phyloP scores from a whole-genome alignment of 2,888 invertebrate species.

The Tineola bisselliella region DNA sequence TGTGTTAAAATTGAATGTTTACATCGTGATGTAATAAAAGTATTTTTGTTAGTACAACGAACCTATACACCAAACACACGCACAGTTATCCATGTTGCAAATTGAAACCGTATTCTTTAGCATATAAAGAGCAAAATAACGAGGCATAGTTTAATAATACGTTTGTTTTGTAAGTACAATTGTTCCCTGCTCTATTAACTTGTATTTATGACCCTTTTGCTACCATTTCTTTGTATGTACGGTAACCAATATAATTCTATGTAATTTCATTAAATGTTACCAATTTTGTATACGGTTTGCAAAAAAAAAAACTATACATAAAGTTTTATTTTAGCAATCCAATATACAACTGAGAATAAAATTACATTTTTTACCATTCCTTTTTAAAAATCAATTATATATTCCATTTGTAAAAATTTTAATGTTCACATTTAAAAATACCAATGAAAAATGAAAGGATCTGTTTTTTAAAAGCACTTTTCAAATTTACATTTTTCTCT shows the following conservation, averaged over 20 bases:
- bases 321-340: no score
- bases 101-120: background rate
- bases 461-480: no score
- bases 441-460: no score
- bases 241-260: background rate
- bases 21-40: background rate
- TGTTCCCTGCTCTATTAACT: slow-evolving; percentile 4
- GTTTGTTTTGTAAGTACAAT: background rate
- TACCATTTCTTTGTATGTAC: background rate
- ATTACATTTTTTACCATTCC: no score
- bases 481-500: no score
- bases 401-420: no score
- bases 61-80: background rate
- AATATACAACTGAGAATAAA: no score
- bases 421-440: no score
- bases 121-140: background rate
- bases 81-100: background rate
- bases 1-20: background rate
- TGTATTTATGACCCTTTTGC: background rate
- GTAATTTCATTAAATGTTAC: background rate
- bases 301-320: background rate
- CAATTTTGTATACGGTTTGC: background rate
- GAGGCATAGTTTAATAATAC: background rate
- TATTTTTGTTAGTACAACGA: slow-evolving; percentile 4
- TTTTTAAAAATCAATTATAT: no score